These are phyloP conservation scores for Phoebastria nigripes DNA, from an alignment of 2,797 vertebrate genomes.

Conservation along the genomic window DNA sequence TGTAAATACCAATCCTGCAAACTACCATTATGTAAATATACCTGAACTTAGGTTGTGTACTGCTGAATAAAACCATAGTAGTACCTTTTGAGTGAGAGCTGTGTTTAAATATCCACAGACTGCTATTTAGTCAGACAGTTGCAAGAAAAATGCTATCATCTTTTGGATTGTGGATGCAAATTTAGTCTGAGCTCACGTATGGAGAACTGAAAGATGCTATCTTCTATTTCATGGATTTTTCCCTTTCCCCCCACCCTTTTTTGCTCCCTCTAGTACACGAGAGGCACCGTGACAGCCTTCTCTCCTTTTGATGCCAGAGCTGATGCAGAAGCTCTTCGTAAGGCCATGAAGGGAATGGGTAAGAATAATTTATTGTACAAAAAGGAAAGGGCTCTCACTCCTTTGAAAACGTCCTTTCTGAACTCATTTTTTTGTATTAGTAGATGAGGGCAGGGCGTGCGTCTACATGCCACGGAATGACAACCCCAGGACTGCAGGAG, in stretches of 20 bases:
- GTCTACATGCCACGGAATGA: neutral
- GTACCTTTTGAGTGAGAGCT: neutral
- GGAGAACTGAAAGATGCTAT: neutral
- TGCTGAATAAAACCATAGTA: neutral
- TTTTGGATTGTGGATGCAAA: neutral
- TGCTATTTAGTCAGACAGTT: neutral
- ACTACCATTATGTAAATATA: neutral
- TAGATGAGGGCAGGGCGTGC: neutral
- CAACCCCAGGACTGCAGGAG: neutral
- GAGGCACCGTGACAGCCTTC: slow-evolving; percentile 80
- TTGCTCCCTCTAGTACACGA: neutral
- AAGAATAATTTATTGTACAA: slow-evolving; percentile 14
- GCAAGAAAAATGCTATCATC: neutral
- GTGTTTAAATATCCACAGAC: neutral
- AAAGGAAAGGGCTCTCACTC: neutral
- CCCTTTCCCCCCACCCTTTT: neutral
- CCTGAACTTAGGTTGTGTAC: neutral
- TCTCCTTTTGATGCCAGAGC: slow-evolving; percentile 86
- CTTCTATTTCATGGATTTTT: neutral
- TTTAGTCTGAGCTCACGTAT: neutral
- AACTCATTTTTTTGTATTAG: neutral
- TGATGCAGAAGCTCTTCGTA: slow-evolving; percentile 89
- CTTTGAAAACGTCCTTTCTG: neutral
- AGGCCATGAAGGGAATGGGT: slow-evolving; percentile 97
- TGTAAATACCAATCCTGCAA: neutral